Conservation (phyloP, 2,888 invertebrate species). For the Orthonychiurus folsomi region DNA sequence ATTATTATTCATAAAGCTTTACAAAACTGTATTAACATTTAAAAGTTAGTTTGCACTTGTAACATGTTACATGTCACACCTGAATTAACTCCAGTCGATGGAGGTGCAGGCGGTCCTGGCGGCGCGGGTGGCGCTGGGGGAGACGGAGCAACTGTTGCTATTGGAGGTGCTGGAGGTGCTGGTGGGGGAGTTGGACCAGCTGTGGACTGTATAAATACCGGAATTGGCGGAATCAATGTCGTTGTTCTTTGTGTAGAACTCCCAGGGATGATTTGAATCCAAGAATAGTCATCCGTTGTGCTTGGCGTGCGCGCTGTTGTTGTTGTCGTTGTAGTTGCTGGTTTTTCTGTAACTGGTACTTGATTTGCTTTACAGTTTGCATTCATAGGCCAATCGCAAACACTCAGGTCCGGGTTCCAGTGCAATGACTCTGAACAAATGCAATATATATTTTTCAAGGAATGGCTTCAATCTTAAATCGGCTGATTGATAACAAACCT, state of each 20-base stretch:
- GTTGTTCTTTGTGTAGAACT: too few relatives aligned
- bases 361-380: conserved; percentile 50
- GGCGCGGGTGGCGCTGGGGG: conserved; percentile 8
- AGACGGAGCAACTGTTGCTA: background rate
- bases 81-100: too few relatives aligned
- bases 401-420: conserved; percentile 54
- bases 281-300: conserved; percentile 42
- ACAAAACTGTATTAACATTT: too few relatives aligned
- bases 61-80: too few relatives aligned
- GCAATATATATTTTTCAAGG: too few relatives aligned
- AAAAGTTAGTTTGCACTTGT: too few relatives aligned
- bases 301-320: too few relatives aligned
- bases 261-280: conserved; percentile 42
- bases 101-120: conserved; percentile 4
- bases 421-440: too few relatives aligned
- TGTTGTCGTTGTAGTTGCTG: conserved; percentile 29
- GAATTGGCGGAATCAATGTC: too few relatives aligned
- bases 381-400: conserved; percentile 63
- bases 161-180: background rate
- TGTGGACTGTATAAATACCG: too few relatives aligned
- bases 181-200: background rate
- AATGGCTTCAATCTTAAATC: too few relatives aligned
- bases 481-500: too few relatives aligned
- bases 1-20: background rate
- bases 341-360: conserved; percentile 22